Evolutionary conservation across 2,888 invertebrate genomes (phyloP), one percentile per base, ranked within the genome.

Genomic region (Folsomia candida): DNA sequence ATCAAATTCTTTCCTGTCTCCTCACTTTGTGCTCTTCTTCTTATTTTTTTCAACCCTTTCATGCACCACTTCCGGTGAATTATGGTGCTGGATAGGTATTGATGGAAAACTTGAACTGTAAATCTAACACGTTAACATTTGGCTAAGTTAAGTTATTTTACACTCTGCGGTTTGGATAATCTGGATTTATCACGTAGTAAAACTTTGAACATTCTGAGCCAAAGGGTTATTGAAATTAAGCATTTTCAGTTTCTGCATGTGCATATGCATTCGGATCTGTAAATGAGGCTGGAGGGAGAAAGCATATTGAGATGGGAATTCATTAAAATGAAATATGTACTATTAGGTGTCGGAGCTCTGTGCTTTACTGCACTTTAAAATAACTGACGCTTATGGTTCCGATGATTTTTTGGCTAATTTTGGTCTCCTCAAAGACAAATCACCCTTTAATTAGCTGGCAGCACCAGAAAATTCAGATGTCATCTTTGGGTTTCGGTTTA

Each of bases 391-490:
- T 66, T 60, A 61, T 70, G 60, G 66, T 54, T 47, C 60, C 29
- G 75, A 72, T 72, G 72, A 74, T 74, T 74, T 74, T 71, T 68
- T 22, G 62, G 65, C 69, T 69, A 73, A 75, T 75, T 73, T 73
- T 71, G 72, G 64, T 71, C 70, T 63, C 47, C 54, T 37, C 18
- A 57, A 67, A 74, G 76, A 76, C 76, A 76, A 76, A 76, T 76
- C 71, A 74, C 76, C 71, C 74, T 74, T 72, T 76, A 76, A 76
- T 76, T 76, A 74, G 72, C 60, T 68, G 63, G 64, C 58, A 69
- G 68, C 51, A 57, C 26, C 54, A 27, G 70, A 67, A 67, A 67
- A 70, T 70, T 67, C 60, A 61, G 70, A 70, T 67, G 67, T 67
- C 65, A 65, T 65, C 27, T 4, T 27, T 24, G 24, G 65, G 60